Percentiles rank a stretch among this genome's conserved stretches.
Evolutionary conservation across 2,888 invertebrate genomes (phyloP).

Genomic region (Epinotia demarniana): DNA sequence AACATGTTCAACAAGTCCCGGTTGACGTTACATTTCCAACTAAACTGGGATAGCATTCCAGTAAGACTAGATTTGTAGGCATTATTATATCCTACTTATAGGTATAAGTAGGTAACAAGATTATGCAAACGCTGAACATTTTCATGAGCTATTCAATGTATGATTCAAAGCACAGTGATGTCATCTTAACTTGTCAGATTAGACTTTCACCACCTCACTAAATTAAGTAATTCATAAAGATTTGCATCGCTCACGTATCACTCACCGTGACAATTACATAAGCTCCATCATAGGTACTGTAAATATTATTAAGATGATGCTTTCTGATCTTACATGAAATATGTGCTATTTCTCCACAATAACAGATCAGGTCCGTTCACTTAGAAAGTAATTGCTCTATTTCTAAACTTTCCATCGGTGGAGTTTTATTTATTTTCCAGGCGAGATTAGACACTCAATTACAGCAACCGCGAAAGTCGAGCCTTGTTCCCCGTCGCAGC

Average conservation of each 20-base stretch:
- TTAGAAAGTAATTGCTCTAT: constrained; percentile 46
- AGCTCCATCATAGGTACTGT: constrained; percentile 27
- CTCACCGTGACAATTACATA: constrained; percentile 20
- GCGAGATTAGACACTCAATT: constrained; percentile 39
- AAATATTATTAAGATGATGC: constrained; percentile 25
- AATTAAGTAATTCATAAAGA: constrained; percentile 40
- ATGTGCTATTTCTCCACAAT: constrained; percentile 27
- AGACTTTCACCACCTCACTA: constrained; percentile 42
- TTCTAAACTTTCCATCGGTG: constrained; percentile 40
- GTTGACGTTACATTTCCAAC: constrained; percentile 32
- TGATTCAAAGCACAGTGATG: constrained; percentile 21
- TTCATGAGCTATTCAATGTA: constrained; percentile 16
- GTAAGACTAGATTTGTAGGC: too few relatives aligned
- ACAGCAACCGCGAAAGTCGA: constrained; percentile 38
- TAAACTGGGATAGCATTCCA: neutral
- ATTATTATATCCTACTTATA: too few relatives aligned
- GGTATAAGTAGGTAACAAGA: neutral
- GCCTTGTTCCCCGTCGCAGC: constrained; percentile 11
- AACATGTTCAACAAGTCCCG: constrained; percentile 32
- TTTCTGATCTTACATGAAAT: constrained; percentile 34
- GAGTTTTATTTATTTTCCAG: constrained; percentile 40
- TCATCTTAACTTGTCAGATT: constrained; percentile 34
- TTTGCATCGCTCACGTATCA: constrained; percentile 32
- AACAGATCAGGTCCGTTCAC: constrained; percentile 39
- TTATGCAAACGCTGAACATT: constrained; percentile 3